Base-by-base conservation (phyloP, 2,797 vertebrate genomes). In the Macropodus opercularis region DNA sequence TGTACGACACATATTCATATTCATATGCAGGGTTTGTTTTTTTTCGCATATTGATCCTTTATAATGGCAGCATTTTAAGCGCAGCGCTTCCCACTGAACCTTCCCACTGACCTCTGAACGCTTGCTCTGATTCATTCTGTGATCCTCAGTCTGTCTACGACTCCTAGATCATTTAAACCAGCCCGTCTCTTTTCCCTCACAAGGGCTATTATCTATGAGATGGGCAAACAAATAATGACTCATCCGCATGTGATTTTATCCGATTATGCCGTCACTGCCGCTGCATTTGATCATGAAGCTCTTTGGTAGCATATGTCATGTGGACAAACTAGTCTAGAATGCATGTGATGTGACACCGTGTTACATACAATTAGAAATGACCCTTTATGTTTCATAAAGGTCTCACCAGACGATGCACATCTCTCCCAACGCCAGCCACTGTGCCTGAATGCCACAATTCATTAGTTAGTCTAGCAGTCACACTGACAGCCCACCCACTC, bases 361-460 rank as follows among this genome's bases (percentile, higher is more conserved):
- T 52, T 85, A 77, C 61, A 69, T 81, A 76, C 79, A 83, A 81
- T 91, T 84, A 89, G 61, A 77, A n/a, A n/a, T n/a, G n/a, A n/a
- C n/a, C n/a, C n/a, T n/a, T n/a, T n/a, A n/a, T n/a, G n/a, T n/a
- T 89, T 90, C 75, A 87, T 89, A 69, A 78, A 74, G 82, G 51
- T 52, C 62, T 58, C 46, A 62, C 53, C 51, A 85, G 72, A 84
- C 85, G 87, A 89, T 85, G 83, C 68, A 65, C 89, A 63, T 89
- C 71, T 80, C 63, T 73, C 66, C 53, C 17, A 61, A 74, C 68
- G 50, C 69, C 63, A 59, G 69, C 67, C n/a, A 59, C 79, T 62
- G 79, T 19, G 72, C 84, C 56, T 77, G 74, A 87, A 85, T 87
- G 84, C 80, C 86, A 87, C 75, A 77, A 84, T 88, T 87, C 84